These are phyloP conservation scores for Lymantria dispar DNA, from an alignment of 2,888 invertebrate genomes.

Conservation along the genomic window DNA sequence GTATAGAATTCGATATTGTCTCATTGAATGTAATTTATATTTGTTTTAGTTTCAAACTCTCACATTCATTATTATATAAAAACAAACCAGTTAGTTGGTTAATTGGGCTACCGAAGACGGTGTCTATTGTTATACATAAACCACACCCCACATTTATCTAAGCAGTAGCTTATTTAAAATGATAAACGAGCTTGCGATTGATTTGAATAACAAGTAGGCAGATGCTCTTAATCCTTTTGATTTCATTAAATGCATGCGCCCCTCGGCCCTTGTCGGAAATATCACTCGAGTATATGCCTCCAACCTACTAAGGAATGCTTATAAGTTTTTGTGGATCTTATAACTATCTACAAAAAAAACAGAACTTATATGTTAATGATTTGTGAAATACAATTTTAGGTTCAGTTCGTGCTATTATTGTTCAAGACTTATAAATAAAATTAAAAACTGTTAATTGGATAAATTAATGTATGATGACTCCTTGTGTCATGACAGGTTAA, in stretches of 20 bases:
- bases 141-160: conserved; percentile 79
- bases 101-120: conserved; percentile 70
- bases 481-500: too few species aligned
- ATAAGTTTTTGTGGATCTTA: conserved; percentile 53
- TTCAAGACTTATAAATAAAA: too few species aligned
- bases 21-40: conserved; percentile 34
- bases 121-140: conserved; percentile 72
- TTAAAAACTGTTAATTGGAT: too few species aligned
- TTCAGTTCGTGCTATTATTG: too few species aligned
- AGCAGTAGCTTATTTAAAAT: conserved; percentile 81
- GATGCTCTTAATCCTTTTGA: conserved; percentile 83
- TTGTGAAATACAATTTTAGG: background rate
- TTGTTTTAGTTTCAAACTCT: conserved; percentile 31
- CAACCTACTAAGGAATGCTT: conserved; percentile 59
- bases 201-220: conserved; percentile 82
- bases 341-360: conserved; percentile 41
- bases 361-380: background rate
- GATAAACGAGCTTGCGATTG: conserved; percentile 81
- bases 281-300: conserved; percentile 73
- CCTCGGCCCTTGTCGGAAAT: conserved; percentile 78
- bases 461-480: too few species aligned
- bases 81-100: conserved; percentile 57
- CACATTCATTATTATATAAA: conserved; percentile 49
- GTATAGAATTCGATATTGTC: conserved; percentile 24
- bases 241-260: conserved; percentile 82